A percentile compares a stretch with the other conserved stretches of the same genome.
These are phyloP conservation scores for Hipposideros armiger DNA, from an alignment of 2,113 vertebrate genomes.

Conservation along the genomic window DNA sequence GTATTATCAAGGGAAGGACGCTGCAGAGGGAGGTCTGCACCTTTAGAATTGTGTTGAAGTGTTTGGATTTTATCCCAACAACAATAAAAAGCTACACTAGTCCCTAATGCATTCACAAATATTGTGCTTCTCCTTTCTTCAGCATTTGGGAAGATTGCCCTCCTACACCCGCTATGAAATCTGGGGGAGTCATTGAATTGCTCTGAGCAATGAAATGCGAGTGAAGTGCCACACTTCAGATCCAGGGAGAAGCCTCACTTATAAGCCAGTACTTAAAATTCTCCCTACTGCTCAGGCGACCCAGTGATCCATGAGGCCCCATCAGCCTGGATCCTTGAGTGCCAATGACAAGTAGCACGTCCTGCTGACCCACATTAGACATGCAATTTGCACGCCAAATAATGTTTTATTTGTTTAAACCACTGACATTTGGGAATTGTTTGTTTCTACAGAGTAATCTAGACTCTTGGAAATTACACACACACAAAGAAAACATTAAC, in stretches of 20 bases:
- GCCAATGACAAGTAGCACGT: no score
- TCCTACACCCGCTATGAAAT: not conserved
- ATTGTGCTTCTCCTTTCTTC: not conserved
- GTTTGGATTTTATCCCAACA: not conserved
- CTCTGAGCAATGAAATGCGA: not conserved
- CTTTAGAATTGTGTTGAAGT: not conserved
- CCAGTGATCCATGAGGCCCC: not conserved
- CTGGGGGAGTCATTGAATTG: not conserved
- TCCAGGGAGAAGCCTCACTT: not conserved
- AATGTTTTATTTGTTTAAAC: not conserved
- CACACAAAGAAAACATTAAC: not conserved
- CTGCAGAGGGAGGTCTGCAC: not conserved
- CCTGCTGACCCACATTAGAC: not conserved
- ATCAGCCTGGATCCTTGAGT: not conserved
- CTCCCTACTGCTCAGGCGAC: not conserved
- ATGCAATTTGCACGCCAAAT: not conserved
- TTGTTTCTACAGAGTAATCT: not conserved
- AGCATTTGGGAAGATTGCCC: not conserved
- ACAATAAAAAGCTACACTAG: not conserved
- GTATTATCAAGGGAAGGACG: not conserved
- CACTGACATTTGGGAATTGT: not conserved
- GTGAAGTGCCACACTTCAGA: not conserved
- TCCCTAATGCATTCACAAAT: not conserved
- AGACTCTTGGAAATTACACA: not conserved
- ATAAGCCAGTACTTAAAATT: not conserved